These are phyloP conservation scores for Tolmerus cingulatus DNA, from an alignment of 2,888 invertebrate genomes.

Conservation along the genomic window DNA sequence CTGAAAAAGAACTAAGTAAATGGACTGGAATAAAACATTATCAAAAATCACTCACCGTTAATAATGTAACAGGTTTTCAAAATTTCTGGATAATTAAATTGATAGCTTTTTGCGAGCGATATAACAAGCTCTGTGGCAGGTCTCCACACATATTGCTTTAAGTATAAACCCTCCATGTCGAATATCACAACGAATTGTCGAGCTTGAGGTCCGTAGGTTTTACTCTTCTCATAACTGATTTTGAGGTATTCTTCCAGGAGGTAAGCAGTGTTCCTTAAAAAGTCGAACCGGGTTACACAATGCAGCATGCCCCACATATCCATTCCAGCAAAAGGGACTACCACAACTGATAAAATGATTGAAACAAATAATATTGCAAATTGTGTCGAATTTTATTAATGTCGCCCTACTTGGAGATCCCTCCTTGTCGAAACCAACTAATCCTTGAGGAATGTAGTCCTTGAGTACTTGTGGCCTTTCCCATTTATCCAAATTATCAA, in stretches of 20 bases:
- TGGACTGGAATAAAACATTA: neutral
- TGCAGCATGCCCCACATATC: conserved; percentile 85
- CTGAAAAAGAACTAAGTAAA: conserved; percentile 65
- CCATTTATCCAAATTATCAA: conserved; percentile 76
- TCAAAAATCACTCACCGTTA: conserved; percentile 71
- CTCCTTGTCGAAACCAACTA: conserved; percentile 82
- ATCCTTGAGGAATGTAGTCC: conserved; percentile 80
- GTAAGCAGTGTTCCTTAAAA: conserved; percentile 74
- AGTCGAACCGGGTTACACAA: conserved; percentile 74
- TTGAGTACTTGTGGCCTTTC: conserved; percentile 73
- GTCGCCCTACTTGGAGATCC: conserved; percentile 71
- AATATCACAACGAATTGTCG: conserved; percentile 75
- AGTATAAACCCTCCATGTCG: conserved; percentile 80
- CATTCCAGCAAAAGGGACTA: conserved; percentile 81
- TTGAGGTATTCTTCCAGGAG: conserved; percentile 73
- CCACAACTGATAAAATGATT: conserved; percentile 68
- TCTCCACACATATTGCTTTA: conserved; percentile 85
- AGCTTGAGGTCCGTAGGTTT: conserved; percentile 70
- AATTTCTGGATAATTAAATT: conserved; percentile 92
- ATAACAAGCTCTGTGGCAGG: conserved; percentile 79
- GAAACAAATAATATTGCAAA: neutral
- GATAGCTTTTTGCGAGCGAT: conserved; percentile 83
- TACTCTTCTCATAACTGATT: conserved; percentile 69
- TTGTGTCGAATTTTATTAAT: neutral
- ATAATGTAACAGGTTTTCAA: conserved; percentile 85